Evolutionary conservation across 2,113 vertebrate genomes (phyloP), one percentile per base, ranked within the genome.

Genomic region (Myiozetetes cayanensis): DNA sequence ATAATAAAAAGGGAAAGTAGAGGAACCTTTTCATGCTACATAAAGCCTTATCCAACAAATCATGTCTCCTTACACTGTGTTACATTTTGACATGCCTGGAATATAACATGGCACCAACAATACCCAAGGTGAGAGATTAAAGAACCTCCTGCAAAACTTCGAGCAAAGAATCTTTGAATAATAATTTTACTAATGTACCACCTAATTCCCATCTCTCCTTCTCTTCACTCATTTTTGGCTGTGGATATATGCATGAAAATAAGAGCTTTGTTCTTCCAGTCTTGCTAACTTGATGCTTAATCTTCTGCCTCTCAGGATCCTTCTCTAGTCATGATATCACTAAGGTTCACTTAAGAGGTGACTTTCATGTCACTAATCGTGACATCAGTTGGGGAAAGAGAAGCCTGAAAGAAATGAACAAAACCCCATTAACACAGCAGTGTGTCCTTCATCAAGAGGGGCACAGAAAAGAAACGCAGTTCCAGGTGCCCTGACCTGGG

Each of bases 371-470:
- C 89, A 79, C 62, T 87, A 75, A 89, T 80, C 12, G 0, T 87
- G 95, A 93, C 55, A 95, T 80, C 66, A 87, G 43, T 2, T 71
- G 55, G 39, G 24, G 22, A 87, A 89, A 53, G 63, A 94, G 74
- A 63, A 83, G 80, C 31, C 84, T 78, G 65, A 91, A 87, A 92
- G 72, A 74, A 95, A 83, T 31, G 56, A 95, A 85, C 37, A 82
- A 89, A 94, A 74, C 39, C 22, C 84, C 75, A 79, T 91, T 95
- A 93, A 85, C 93, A 67, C 78, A 91, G 87, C 95, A 89, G 75
- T 49, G 75, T 49, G 55, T 82, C 81, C 65, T 61, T 91, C 84
- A 92, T 85, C 76, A 92, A 92, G 72, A 62, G 14, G 28, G 31
- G n/a, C 79, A 93, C 39, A 62, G 56, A 83, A 88, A 85, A 56